Conservation (phyloP, 2,888 invertebrate species). For the Sinohyriopsis cumingii region DNA sequence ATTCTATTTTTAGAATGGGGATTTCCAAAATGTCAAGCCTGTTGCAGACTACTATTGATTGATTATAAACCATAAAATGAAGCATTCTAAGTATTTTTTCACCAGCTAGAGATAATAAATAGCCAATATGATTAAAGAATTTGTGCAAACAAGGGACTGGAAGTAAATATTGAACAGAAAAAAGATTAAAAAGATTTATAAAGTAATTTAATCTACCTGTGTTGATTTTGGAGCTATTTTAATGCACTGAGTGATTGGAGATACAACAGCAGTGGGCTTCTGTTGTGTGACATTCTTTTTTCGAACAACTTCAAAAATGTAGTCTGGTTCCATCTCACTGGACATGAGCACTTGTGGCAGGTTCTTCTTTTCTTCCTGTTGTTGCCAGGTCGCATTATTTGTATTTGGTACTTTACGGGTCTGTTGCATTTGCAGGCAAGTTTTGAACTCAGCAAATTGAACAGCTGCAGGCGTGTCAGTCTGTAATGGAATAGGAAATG, state of each 20-base stretch:
- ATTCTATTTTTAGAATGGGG: too few species aligned
- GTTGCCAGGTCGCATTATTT: slow-evolving; percentile 22
- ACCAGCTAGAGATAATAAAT: too few species aligned
- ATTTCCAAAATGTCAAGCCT: too few species aligned
- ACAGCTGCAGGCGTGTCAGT: slow-evolving; percentile 49
- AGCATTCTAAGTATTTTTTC: too few species aligned
- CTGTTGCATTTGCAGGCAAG: slow-evolving; percentile 16
- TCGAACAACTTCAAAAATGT: slow-evolving; percentile 27
- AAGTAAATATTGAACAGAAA: too few species aligned
- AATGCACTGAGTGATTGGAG: slow-evolving; percentile 48
- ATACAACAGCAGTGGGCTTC: slow-evolving; percentile 51
- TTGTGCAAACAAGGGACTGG: too few species aligned
- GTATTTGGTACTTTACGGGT: neutral
- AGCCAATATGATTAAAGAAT: too few species aligned
- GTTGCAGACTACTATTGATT: too few species aligned
- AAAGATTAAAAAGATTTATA: neutral
- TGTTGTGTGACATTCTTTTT: slow-evolving; percentile 39
- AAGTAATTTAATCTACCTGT: slow-evolving; percentile 23
- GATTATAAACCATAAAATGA: too few species aligned
- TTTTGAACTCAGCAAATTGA: slow-evolving; percentile 47
- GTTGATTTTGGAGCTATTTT: slow-evolving; percentile 33
- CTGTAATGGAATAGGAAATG: slow-evolving; percentile 27
- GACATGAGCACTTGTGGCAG: slow-evolving; percentile 35
- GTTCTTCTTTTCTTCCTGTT: slow-evolving; percentile 8
- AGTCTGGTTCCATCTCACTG: slow-evolving; percentile 44